A percentile compares a stretch with the other conserved stretches of the same genome.
phyloP scores from a whole-genome alignment of 2,888 invertebrate species.

The Alitta virens region DNA sequence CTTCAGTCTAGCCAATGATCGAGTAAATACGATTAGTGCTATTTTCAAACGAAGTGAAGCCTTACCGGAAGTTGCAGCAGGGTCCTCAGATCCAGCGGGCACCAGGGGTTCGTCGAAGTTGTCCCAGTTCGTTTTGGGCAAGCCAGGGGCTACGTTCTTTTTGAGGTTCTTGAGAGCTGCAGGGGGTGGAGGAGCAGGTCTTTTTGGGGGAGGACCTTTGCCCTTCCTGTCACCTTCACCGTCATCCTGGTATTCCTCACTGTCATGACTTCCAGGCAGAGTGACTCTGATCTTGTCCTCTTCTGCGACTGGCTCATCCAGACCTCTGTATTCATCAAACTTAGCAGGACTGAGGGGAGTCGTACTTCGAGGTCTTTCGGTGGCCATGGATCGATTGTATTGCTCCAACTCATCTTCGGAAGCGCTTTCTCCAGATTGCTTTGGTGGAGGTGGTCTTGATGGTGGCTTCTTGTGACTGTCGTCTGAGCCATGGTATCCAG shows the following conservation, averaged over 20 bases:
- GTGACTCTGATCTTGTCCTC: slow-evolving; percentile 5
- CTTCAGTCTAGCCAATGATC: too few species aligned
- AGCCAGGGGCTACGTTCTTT: neutral
- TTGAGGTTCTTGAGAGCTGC: neutral
- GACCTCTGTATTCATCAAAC: neutral
- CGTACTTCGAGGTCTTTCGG: neutral
- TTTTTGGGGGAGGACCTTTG: slow-evolving; percentile 2
- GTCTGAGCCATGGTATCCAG: neutral
- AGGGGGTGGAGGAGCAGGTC: slow-evolving; percentile 10
- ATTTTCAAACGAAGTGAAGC: too few species aligned
- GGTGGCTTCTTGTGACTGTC: slow-evolving; percentile 3
- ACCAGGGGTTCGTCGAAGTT: too few species aligned
- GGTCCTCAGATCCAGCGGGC: too few species aligned
- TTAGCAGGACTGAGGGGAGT: neutral
- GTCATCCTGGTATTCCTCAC: neutral
- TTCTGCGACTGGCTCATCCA: neutral
- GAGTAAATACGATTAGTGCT: too few species aligned
- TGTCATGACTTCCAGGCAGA: neutral
- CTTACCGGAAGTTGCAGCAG: too few species aligned
- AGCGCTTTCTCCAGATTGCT: neutral
- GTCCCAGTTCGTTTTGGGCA: too few species aligned
- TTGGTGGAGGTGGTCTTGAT: slow-evolving; percentile 3
- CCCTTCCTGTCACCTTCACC: neutral
- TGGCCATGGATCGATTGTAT: neutral
- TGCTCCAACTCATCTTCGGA: neutral